Percentiles rank a stretch among this genome's conserved stretches.
phyloP scores from a whole-genome alignment of 2,797 vertebrate species.

The Kryptopterus vitreolus region DNA sequence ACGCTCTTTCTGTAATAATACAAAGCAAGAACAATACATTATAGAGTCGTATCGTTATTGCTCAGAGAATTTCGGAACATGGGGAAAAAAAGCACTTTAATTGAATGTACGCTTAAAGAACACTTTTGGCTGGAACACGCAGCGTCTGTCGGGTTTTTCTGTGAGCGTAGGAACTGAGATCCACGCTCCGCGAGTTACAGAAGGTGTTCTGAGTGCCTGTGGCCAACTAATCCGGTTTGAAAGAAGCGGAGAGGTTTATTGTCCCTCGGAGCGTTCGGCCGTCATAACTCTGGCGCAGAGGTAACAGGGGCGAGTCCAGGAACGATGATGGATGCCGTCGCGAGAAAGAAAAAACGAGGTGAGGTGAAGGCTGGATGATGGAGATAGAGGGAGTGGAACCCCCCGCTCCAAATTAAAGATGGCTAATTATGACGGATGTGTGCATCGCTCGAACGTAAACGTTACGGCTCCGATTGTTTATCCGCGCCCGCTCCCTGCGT shows the following conservation, averaged over 20 bases:
- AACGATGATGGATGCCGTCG: slow-evolving; percentile 48
- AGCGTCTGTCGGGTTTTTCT: slow-evolving; percentile 18
- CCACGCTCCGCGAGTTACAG: slow-evolving; percentile 15
- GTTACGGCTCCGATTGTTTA: slow-evolving; percentile 51
- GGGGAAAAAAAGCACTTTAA: not conserved
- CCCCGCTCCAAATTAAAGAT: slow-evolving; percentile 44
- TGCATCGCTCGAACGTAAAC: slow-evolving; percentile 35
- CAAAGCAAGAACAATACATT: not conserved
- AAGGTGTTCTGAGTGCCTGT: slow-evolving; percentile 27
- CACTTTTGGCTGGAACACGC: slow-evolving; percentile 1
- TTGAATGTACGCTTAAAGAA: not conserved
- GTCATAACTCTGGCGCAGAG: slow-evolving; percentile 55
- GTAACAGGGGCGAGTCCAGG: slow-evolving; percentile 45
- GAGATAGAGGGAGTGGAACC: slow-evolving; percentile 32
- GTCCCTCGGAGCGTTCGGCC: slow-evolving; percentile 56
- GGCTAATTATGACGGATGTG: slow-evolving; percentile 50
- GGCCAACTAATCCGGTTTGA: slow-evolving; percentile 49
- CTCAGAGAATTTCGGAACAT: not conserved
- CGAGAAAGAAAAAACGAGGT: slow-evolving; percentile 37
- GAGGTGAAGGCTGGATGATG: slow-evolving; percentile 28
- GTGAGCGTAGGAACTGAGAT: slow-evolving; percentile 26
- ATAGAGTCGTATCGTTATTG: not conserved
- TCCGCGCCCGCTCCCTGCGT: slow-evolving; percentile 10
- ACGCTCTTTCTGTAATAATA: not conserved
- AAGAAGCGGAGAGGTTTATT: slow-evolving; percentile 48